These are phyloP conservation scores for Xenops minutus DNA, from an alignment of 2,797 vertebrate genomes.

Conservation along the genomic window DNA sequence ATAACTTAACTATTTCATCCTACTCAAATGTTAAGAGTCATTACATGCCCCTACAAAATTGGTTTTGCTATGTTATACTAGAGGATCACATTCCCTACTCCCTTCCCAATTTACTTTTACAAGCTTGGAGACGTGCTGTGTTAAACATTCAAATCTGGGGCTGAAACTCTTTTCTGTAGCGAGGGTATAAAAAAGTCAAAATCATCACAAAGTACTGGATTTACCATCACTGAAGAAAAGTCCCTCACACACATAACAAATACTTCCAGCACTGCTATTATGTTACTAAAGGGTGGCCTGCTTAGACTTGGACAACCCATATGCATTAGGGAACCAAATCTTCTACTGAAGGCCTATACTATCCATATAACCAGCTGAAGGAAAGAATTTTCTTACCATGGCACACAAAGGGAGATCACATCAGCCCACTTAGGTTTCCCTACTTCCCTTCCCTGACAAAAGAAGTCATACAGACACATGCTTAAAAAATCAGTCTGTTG, in stretches of 20 bases:
- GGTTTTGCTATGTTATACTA: neutral
- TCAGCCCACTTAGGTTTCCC: neutral
- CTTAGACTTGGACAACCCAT: neutral
- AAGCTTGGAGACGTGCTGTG: neutral
- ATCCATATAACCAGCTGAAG: neutral
- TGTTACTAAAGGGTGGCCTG: neutral
- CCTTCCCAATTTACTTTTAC: neutral
- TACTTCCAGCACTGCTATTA: neutral
- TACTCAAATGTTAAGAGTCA: neutral
- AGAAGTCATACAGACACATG: neutral
- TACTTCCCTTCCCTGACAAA: neutral
- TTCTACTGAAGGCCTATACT: neutral
- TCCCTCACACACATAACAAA: neutral
- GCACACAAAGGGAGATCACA: neutral
- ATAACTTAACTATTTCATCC: neutral
- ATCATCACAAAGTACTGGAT: neutral
- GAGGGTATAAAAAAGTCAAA: neutral
- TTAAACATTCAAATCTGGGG: neutral
- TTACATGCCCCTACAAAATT: neutral
- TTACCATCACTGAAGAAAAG: neutral
- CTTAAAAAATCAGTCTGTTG: neutral
- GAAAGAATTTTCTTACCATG: neutral
- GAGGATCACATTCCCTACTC: neutral
- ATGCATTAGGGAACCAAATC: neutral
- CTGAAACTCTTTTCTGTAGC: neutral